Percentiles rank a stretch among this genome's conserved stretches.
Conservation (phyloP, 2,113 vertebrate genomes). For the Crotalus horridus region DNA sequence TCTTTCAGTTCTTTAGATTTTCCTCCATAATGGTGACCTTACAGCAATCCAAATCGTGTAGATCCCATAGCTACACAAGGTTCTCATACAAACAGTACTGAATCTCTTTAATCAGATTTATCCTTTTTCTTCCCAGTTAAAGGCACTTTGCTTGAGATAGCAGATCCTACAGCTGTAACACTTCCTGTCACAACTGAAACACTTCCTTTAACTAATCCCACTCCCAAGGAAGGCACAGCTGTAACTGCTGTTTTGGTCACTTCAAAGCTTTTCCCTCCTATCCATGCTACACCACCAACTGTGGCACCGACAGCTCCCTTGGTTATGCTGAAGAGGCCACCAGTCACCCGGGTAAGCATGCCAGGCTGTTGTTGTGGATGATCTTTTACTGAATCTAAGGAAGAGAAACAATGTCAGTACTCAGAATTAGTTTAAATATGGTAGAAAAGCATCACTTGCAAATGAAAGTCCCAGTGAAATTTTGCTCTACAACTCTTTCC, state of each 20-base stretch:
- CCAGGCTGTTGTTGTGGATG: conserved; percentile 85
- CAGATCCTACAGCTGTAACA: conserved; percentile 86
- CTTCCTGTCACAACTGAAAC: conserved; percentile 90
- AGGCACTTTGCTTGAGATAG: conserved; percentile 91
- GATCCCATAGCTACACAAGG: conserved; percentile 60
- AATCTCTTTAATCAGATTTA: conserved; percentile 86
- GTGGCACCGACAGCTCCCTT: conserved; percentile 93
- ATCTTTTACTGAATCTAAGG: conserved; percentile 81
- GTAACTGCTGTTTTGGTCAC: conserved; percentile 90
- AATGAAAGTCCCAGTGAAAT: not conserved
- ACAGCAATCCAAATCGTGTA: conserved; percentile 62
- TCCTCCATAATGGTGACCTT: conserved; percentile 61
- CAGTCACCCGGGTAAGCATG: conserved; percentile 88
- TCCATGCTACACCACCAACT: conserved; percentile 89
- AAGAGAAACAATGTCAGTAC: conserved; percentile 30
- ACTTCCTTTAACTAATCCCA: conserved; percentile 89
- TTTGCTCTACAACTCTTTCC: not conserved
- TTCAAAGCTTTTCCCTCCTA: conserved; percentile 91
- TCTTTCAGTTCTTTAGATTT: conserved; percentile 66
- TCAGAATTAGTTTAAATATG: not conserved
- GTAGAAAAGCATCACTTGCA: not conserved
- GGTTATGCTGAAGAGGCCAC: conserved; percentile 89
- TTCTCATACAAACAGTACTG: conserved; percentile 41
- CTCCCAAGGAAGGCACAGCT: conserved; percentile 86
- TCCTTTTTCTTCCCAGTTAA: conserved; percentile 93